These are phyloP conservation scores for Leucophenga montana DNA, from an alignment of 2,888 invertebrate genomes.

Conservation along the genomic window DNA sequence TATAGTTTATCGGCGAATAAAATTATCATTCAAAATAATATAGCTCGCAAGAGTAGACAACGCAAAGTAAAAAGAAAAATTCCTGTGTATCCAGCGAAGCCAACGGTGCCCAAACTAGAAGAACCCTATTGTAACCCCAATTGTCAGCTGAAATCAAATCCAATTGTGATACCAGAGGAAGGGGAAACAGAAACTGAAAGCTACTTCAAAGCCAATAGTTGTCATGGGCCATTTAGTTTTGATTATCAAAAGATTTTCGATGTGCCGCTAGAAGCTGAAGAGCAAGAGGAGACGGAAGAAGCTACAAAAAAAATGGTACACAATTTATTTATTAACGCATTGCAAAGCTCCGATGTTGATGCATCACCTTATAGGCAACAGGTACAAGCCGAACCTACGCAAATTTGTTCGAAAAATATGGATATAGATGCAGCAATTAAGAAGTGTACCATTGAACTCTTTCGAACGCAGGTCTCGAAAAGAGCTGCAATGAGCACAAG, in stretches of 20 bases:
- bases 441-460: not conserved
- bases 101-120: not conserved
- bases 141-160: not conserved
- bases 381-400: conserved; percentile 17
- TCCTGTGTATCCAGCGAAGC: not conserved
- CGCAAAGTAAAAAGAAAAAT: not conserved
- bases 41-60: not conserved
- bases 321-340: not conserved
- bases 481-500: not conserved
- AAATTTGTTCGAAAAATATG: conserved; percentile 2
- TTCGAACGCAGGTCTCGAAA: conserved; percentile 5
- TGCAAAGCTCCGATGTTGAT: not conserved
- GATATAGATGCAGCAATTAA: not conserved
- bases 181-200: not conserved
- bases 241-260: conserved; percentile 14
- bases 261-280: not conserved
- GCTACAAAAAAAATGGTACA: not conserved
- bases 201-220: not conserved
- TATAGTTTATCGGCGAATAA: no score
- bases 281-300: not conserved
- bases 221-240: not conserved
- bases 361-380: no score
- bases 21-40: no score
- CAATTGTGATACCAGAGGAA: not conserved
- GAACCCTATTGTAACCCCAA: not conserved